Evolutionary conservation across 92 coral and sea anemone genomes (phyloP), one percentile per base, ranked within the genome.

Genomic region (Umimayanthus kanabou): DNA sequence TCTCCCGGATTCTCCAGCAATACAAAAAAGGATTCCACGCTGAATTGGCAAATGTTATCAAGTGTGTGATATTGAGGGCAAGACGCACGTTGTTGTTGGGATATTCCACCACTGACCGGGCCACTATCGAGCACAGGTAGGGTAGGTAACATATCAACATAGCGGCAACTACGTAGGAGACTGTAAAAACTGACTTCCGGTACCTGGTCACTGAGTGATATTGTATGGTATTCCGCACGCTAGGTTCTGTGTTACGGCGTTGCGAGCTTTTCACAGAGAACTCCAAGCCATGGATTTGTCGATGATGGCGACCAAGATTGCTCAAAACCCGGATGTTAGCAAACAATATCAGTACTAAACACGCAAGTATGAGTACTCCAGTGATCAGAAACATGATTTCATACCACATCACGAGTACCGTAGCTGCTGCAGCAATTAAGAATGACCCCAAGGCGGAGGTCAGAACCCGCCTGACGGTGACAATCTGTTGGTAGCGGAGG

Each of bases 21-120:
- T 80, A 80, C n/a, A 80, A 40, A 7, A 55, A 39, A 61, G 85
- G 85, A 37, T 80, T 80, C 85, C 42, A 61, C 22, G 72, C 85
- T 10, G 85, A 80, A 39, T 61, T 80, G 53, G 85, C 85, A 57
- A 80, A 80, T 11, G 73, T 57, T 18, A 80, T 80, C 73, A 80
- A 11, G 73, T 80, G 72, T 25, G 80, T 76, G 25, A 76, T 43
- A 76, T 39, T 76, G 3, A 76, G 80, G 14, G 57, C 49, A 4
- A 76, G 47, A 25, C 80, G 80, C 13, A 76, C 55, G 80, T 25
- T 43, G 5, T 76, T 76, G 58, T 76, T 42, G 55, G 80, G 80
- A 76, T 76, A 76, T 43, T 76, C 58, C 80, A 76, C 80, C 55
- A 42, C 80, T 16, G 80, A 76, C 49, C 80, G 80, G 58, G 80